A percentile compares a stretch with the other conserved stretches of the same genome.
Evolutionary conservation across 2,888 invertebrate genomes (phyloP).

Genomic region (Spatulosminthurus flaviceps): DNA sequence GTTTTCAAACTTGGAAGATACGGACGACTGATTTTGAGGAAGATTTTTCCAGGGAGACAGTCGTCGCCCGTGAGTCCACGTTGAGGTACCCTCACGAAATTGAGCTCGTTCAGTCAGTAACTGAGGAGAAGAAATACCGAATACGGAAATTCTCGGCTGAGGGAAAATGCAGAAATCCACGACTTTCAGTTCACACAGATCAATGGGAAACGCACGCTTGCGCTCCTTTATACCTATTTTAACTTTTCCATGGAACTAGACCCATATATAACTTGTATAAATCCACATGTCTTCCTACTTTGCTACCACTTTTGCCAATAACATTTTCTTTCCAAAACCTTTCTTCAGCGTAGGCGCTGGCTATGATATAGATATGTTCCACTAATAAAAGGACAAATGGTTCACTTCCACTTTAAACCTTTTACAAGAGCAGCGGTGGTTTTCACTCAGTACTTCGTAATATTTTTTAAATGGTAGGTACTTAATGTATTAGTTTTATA

Average conservation of each 20-base stretch:
- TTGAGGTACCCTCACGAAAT: constrained; percentile 41
- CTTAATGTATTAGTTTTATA: too few species aligned
- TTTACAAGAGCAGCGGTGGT: too few species aligned
- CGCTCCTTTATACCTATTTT: constrained; percentile 23
- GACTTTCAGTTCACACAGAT: constrained; percentile 27
- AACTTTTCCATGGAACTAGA: neutral
- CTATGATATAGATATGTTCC: too few species aligned
- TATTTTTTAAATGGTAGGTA: too few species aligned
- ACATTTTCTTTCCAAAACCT: too few species aligned
- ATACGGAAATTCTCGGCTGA: constrained; percentile 24
- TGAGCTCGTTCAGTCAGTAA: constrained; percentile 33
- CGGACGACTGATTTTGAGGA: neutral
- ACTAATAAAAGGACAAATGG: too few species aligned
- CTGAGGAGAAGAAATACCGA: constrained; percentile 25
- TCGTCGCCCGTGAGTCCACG: constrained; percentile 32
- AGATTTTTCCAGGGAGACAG: constrained; percentile 1
- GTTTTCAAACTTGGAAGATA: neutral
- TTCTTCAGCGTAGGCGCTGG: too few species aligned
- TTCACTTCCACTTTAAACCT: too few species aligned
- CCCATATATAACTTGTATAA: neutral
- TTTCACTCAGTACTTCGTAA: too few species aligned
- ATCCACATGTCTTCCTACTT: neutral
- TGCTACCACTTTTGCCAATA: neutral
- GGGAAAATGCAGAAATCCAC: constrained; percentile 31
- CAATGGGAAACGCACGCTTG: constrained; percentile 44